Base-by-base conservation (phyloP, 2,888 invertebrate species). In the Parnassius glacialis region DNA sequence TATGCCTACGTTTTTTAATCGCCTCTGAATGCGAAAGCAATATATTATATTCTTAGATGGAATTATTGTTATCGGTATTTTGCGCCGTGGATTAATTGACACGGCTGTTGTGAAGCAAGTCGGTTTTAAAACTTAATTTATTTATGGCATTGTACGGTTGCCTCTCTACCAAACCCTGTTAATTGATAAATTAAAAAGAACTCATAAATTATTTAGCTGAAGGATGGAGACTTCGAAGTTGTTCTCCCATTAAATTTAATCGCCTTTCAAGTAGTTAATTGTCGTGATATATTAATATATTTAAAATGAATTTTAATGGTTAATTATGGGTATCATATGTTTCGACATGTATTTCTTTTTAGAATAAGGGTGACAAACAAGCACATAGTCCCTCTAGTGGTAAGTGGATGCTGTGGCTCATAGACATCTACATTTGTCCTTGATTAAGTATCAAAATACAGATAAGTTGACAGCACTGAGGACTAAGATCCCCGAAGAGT, bases 21-120 rank as follows among this genome's bases (percentile, higher is more conserved):
- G 45, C 47, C 55, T 47, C 57, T 25, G 48, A 13, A 20, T 42
- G 45, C 44, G 25, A 41, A 54, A 52, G 34, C 63, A 55, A 53
- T 60, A 61, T 62, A 62, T 65, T 61, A 52, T 16, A 16, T 16
- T 64, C 67, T 68, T 12, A 42, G 60, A 59, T 55, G 83, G 78
- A 83, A 80, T 80, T 83, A 83, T 83, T 78, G 68, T 73, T 78
- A 69, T 73, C 60, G 48, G 42, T 74, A 71, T 67, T 65, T 69
- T 66, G 64, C 66, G 70, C 69, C 66, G 71, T 71, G 70, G 72
- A 75, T 75, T 76, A 75, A 78, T 77, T 73, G 71, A 73, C 73
- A 73, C 66, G 69, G 70, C 70, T 70, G 68, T 71, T 69, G 68
- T 69, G 72, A 70, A 65, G 63, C 66, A 64, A 54, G 68, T 64